These are phyloP conservation scores for Leptopilina drosophilae DNA, from an alignment of 2,888 invertebrate genomes.

Conservation along the genomic window DNA sequence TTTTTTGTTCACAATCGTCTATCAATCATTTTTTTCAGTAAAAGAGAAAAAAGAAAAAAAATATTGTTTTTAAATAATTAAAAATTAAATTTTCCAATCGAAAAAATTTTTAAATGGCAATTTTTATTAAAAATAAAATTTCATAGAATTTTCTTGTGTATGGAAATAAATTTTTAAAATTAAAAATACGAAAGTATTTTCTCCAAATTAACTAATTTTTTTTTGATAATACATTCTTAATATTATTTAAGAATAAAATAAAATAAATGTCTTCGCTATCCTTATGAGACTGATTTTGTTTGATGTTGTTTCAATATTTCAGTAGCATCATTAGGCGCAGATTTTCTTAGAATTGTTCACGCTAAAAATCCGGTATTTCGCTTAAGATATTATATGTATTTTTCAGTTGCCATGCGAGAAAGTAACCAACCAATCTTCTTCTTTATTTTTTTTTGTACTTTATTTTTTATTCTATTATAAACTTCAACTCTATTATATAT, in stretches of 20 bases:
- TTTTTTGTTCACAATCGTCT: too few species aligned
- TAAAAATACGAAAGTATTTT: background rate
- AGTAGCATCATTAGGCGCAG: slow-evolving; percentile 37
- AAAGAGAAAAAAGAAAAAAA: too few species aligned
- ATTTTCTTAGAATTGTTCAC: slow-evolving; percentile 26
- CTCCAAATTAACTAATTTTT: too few species aligned
- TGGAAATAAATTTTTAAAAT: too few species aligned
- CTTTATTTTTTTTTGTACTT: background rate
- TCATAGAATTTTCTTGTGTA: too few species aligned
- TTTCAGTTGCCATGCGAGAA: slow-evolving; percentile 19
- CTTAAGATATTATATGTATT: slow-evolving; percentile 16
- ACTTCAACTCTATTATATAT: background rate
- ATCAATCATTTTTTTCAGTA: too few species aligned
- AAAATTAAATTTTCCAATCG: too few species aligned
- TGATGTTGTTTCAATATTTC: slow-evolving; percentile 21
- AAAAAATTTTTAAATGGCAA: too few species aligned
- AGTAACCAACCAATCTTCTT: background rate
- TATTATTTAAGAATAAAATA: background rate
- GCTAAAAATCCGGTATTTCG: slow-evolving; percentile 20
- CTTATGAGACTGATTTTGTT: background rate
- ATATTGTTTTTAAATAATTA: too few species aligned
- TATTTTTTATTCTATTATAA: background rate
- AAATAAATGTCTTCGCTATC: background rate
- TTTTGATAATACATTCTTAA: background rate
- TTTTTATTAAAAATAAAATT: too few species aligned